Evolutionary conservation across 2,888 invertebrate species (phyloP).

Genomic region (Lepidochrysops patricia): DNA sequence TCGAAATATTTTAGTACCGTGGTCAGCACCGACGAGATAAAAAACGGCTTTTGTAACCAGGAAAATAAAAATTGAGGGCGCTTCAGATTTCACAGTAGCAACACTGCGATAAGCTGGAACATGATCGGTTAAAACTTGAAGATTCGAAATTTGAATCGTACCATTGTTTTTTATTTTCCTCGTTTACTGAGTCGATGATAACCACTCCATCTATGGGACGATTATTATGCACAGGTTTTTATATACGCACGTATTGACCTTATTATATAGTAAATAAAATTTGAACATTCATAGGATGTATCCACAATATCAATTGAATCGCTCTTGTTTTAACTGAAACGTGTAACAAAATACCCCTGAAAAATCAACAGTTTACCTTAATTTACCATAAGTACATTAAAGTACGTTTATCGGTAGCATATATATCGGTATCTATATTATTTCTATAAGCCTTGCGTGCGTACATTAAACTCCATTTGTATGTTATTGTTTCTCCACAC

Average conservation of each 20-base stretch:
- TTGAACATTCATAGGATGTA: no score
- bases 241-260: not conserved
- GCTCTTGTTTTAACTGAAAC: no score
- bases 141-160: not conserved
- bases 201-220: not conserved
- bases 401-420: no score
- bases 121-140: not conserved
- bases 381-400: no score
- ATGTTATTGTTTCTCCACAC: not conserved
- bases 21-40: constrained; percentile 1
- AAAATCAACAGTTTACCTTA: no score
- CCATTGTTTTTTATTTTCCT: not conserved
- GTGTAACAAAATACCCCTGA: no score
- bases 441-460: not conserved
- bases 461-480: not conserved
- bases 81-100: not conserved
- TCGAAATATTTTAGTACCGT: constrained; percentile 8
- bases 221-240: not conserved
- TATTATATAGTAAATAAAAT: no score
- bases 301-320: no score
- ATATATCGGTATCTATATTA: no score
- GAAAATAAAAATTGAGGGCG: not conserved
- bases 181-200: not conserved
- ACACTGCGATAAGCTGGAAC: not conserved
- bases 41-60: not conserved